These are phyloP conservation scores for Vollenhovia emeryi DNA, from an alignment of 1,140 invertebrate genomes.

Conservation along the genomic window DNA sequence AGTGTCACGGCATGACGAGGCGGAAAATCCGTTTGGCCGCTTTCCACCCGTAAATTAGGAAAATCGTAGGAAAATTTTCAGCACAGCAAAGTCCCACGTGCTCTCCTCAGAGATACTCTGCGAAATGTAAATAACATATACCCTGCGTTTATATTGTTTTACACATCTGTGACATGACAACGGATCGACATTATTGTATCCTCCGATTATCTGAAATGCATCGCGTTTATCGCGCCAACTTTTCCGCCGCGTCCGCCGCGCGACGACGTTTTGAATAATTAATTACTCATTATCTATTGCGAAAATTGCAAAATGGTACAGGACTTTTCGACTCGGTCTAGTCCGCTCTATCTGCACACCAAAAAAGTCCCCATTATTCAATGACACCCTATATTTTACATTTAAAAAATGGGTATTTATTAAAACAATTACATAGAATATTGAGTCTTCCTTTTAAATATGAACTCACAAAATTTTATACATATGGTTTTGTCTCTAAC, in stretches of 20 bases:
- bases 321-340: too few species aligned
- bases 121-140: neutral
- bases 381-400: too few species aligned
- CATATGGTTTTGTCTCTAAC: too few species aligned
- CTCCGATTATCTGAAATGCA: neutral
- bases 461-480: too few species aligned
- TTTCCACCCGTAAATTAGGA: neutral
- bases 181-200: neutral
- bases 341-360: too few species aligned
- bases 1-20: constrained; percentile 10
- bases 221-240: neutral
- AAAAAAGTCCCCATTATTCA: too few species aligned
- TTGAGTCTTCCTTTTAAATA: too few species aligned
- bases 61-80: constrained; percentile 11
- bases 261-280: neutral
- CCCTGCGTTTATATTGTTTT: neutral
- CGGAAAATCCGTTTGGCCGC: constrained; percentile 4
- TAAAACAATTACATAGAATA: too few species aligned
- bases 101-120: neutral
- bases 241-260: neutral
- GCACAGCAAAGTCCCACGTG: neutral
- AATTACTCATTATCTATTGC: too few species aligned
- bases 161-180: neutral
- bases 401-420: too few species aligned
- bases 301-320: too few species aligned